These are phyloP conservation scores for Drosophila nr. perissopoda DNA, from an alignment of 2,888 invertebrate species.

Conservation along the genomic window DNA sequence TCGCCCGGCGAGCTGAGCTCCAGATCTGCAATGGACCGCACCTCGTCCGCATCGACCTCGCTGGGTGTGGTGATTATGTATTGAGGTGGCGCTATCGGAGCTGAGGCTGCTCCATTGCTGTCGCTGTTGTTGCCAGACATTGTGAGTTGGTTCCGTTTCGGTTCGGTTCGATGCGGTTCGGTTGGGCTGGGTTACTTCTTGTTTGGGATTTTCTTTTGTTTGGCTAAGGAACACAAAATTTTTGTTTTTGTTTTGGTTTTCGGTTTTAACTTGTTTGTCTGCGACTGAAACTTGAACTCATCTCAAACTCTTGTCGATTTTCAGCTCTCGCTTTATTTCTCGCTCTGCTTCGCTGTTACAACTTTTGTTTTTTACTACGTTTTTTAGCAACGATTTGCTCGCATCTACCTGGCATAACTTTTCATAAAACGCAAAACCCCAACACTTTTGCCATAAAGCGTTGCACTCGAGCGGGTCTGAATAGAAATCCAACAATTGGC, in stretches of 20 bases:
- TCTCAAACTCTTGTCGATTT: conserved; percentile 10
- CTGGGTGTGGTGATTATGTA: conserved; percentile 85
- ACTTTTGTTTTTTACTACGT: background rate
- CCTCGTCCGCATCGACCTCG: conserved; percentile 83
- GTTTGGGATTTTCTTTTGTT: background rate
- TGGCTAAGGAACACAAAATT: conserved; percentile 1
- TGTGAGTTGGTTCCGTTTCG: conserved; percentile 11
- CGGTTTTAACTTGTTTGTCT: conserved; percentile 18
- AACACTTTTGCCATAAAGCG: background rate
- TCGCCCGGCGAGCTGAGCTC: conserved; percentile 62
- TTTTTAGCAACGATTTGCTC: background rate
- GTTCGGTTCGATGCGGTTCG: background rate
- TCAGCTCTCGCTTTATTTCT: background rate
- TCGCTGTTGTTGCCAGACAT: conserved; percentile 59
- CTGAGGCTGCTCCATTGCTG: conserved; percentile 31
- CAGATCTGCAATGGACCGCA: conserved; percentile 71
- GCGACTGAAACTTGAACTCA: conserved; percentile 47
- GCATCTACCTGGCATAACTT: background rate
- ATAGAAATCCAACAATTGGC: background rate
- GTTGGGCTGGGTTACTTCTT: background rate
- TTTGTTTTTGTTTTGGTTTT: background rate
- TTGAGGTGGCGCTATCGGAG: conserved; percentile 77
- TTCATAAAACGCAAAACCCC: background rate
- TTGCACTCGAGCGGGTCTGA: background rate
- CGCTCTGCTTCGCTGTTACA: background rate